Percentiles rank a stretch among this genome's conserved stretches.
These are phyloP conservation scores for Ennomos erosarius DNA, from an alignment of 2,888 invertebrate species.

Conservation along the genomic window DNA sequence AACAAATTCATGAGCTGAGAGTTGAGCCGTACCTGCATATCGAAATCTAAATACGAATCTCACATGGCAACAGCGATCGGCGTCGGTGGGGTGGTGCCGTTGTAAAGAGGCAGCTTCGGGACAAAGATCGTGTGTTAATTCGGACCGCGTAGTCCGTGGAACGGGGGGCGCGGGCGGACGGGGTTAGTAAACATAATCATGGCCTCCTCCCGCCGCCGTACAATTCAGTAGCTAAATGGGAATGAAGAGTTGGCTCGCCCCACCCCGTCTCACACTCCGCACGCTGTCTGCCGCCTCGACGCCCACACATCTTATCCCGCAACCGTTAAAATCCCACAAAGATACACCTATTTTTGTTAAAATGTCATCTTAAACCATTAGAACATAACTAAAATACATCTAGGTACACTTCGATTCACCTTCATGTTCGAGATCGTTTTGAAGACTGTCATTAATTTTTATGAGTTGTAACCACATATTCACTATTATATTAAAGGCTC, in stretches of 20 bases:
- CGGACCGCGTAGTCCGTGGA: constrained; percentile 74
- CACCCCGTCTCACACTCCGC: constrained; percentile 62
- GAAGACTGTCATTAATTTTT: constrained; percentile 23
- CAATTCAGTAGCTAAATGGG: constrained; percentile 82
- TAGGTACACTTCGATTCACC: constrained; percentile 16
- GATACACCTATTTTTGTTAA: constrained; percentile 15
- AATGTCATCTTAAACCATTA: constrained; percentile 1
- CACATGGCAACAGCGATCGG: constrained; percentile 56
- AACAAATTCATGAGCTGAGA: constrained; percentile 38
- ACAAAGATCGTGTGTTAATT: constrained; percentile 82
- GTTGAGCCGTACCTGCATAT: constrained; percentile 40
- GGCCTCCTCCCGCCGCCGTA: constrained; percentile 78
- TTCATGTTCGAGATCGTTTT: constrained; percentile 15
- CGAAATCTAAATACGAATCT: constrained; percentile 46
- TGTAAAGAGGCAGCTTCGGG: constrained; percentile 60
- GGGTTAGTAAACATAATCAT: constrained; percentile 82
- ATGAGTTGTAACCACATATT: constrained; percentile 40
- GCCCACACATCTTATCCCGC: constrained; percentile 73
- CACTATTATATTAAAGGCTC: constrained; percentile 45
- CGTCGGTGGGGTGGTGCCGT: constrained; percentile 45
- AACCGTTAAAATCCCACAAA: constrained; percentile 57
- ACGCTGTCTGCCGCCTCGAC: constrained; percentile 61
- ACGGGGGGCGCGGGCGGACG: constrained; percentile 67
- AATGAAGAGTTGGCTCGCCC: constrained; percentile 75
- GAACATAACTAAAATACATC: constrained; percentile 10